Percentiles rank a stretch among this genome's conserved stretches.
phyloP scores from a whole-genome alignment of 2,888 invertebrate species.

The Apeira syringaria region DNA sequence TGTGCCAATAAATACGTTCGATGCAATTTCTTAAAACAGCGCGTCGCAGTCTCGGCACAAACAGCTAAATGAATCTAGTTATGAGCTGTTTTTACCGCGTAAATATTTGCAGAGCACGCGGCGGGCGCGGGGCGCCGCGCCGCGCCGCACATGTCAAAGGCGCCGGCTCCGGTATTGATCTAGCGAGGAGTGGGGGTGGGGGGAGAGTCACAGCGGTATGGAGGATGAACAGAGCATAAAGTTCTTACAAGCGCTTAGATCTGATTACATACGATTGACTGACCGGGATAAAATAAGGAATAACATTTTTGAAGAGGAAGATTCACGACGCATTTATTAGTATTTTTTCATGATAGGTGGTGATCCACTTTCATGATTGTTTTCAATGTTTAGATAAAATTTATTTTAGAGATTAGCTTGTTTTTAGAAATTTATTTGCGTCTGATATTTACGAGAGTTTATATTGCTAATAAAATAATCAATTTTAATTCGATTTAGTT shows the following conservation, averaged over 20 bases:
- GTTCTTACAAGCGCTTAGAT: neutral
- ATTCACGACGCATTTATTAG: no score
- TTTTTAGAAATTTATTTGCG: no score
- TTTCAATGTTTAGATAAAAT: no score
- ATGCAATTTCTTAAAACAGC: constrained; percentile 1
- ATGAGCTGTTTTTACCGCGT: constrained; percentile 80
- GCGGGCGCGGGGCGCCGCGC: constrained; percentile 69
- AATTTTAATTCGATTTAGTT: no score
- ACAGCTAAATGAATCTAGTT: constrained; percentile 72
- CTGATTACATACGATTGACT: neutral
- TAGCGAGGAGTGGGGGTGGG: constrained; percentile 51
- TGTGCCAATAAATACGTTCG: constrained; percentile 29
- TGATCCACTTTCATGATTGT: no score
- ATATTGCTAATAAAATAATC: no score
- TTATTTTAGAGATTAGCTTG: no score
- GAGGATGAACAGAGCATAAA: constrained; percentile 1
- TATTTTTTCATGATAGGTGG: no score
- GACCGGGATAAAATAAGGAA: no score
- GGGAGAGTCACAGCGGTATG: constrained; percentile 29
- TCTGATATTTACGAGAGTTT: no score
- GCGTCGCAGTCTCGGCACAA: constrained; percentile 37
- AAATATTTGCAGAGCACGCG: constrained; percentile 78
- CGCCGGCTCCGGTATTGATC: constrained; percentile 81
- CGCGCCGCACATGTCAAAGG: constrained; percentile 80
- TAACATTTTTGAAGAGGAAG: no score